Percentiles rank a stretch among this genome's conserved stretches.
Evolutionary conservation across 2,888 invertebrate genomes (phyloP).

Genomic region (Frankliniella intonsa): DNA sequence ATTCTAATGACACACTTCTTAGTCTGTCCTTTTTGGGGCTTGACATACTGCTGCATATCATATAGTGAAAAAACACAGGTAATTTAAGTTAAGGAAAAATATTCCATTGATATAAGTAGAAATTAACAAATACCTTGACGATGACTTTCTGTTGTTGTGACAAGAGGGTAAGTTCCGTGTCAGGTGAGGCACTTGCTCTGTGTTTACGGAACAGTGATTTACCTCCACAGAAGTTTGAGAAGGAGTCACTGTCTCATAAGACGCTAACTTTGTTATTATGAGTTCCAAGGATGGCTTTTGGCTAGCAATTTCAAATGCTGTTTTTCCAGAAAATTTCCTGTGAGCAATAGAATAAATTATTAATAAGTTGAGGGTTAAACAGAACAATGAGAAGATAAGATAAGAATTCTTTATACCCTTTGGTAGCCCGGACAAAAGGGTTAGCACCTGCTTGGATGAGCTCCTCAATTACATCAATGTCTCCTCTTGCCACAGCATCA

Average conservation of each 20-base stretch:
- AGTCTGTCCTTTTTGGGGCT: not conserved
- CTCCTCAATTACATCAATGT: constrained; percentile 52
- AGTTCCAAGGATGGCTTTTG: constrained; percentile 38
- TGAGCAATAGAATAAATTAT: not conserved
- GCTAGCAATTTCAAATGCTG: constrained; percentile 43
- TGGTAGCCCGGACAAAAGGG: constrained; percentile 49
- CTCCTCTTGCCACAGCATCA: constrained; percentile 56
- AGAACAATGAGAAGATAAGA: not conserved
- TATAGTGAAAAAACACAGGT: not conserved
- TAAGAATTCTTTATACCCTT: constrained; percentile 46
- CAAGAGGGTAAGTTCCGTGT: not conserved
- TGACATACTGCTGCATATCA: not conserved
- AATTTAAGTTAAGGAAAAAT: not conserved
- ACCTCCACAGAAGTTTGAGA: not conserved
- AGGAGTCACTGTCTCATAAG: not conserved
- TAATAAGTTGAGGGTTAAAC: too few relatives aligned
- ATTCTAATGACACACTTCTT: constrained; percentile 8
- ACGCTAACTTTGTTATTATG: not conserved
- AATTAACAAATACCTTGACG: not conserved
- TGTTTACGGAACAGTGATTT: not conserved
- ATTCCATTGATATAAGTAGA: not conserved
- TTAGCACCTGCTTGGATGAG: constrained; percentile 56
- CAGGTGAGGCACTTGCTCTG: not conserved
- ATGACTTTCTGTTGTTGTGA: not conserved
- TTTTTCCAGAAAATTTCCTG: constrained; percentile 45